These are phyloP conservation scores for Daubentonia madagascariensis DNA, from an alignment of 2,113 vertebrate species.

Conservation along the genomic window DNA sequence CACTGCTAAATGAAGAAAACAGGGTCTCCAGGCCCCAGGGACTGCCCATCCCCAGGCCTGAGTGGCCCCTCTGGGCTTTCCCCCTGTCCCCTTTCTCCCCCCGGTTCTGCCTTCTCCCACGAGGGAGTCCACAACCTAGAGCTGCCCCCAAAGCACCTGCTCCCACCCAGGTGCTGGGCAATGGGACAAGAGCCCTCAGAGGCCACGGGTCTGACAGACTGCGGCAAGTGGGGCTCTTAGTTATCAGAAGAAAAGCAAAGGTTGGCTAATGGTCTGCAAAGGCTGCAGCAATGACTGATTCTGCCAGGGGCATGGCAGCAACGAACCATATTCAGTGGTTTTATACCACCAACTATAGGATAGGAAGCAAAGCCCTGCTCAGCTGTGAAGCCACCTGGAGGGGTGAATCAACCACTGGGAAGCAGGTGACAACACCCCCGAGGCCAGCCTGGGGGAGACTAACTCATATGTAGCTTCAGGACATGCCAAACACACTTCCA, in stretches of 20 bases:
- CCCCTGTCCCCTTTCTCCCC: neutral
- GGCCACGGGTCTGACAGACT: neutral
- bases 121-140: neutral
- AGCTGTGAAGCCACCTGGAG: neutral
- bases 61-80: too few species aligned
- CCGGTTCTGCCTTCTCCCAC: neutral
- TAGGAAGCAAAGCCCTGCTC: neutral
- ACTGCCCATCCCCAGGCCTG: neutral
- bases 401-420: neutral
- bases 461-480: neutral
- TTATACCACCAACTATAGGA: neutral
- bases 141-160: neutral
- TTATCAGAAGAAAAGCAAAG: constrained; percentile 8
- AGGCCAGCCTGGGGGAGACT: neutral
- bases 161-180: neutral
- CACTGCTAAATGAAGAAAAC: neutral
- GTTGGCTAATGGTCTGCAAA: constrained; percentile 23
- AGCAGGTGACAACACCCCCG: neutral
- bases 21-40: neutral
- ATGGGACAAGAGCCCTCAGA: neutral
- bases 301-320: neutral
- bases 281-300: neutral
- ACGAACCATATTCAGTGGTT: neutral
- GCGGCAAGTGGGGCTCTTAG: neutral
- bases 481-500: neutral